A percentile compares a stretch with the other conserved stretches of the same genome.
Conservation (phyloP, 2,113 vertebrate species). For the Callithrix jacchus region DNA sequence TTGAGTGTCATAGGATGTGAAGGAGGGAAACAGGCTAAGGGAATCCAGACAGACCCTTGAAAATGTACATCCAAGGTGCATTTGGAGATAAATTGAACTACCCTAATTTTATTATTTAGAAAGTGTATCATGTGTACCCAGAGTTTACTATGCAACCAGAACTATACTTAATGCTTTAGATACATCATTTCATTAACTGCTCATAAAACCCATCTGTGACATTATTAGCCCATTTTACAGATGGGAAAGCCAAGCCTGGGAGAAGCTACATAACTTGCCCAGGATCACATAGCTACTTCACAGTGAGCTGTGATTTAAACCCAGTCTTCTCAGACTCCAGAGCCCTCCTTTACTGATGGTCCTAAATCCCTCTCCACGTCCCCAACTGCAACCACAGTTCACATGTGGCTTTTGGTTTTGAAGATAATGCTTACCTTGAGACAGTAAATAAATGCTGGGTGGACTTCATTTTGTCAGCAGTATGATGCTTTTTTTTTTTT, state of each 20-base stretch:
- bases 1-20: background rate
- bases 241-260: background rate
- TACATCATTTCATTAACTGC: background rate
- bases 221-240: background rate
- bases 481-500: no score
- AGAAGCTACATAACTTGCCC: background rate
- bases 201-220: background rate
- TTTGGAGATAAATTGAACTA: background rate
- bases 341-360: no score
- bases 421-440: background rate
- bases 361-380: fast-evolving
- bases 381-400: background rate
- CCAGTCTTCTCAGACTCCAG: background rate
- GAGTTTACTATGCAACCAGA: background rate
- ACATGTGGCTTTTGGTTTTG: background rate
- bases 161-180: background rate
- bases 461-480: background rate
- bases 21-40: background rate
- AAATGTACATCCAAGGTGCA: background rate
- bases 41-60: background rate
- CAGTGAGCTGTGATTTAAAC: background rate
- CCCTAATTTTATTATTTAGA: background rate
- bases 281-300: background rate
- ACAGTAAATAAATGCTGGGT: background rate
- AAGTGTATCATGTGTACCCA: background rate